Base-by-base conservation (phyloP, 1,140 invertebrate species). In the Drosophila subpulchrella region DNA sequence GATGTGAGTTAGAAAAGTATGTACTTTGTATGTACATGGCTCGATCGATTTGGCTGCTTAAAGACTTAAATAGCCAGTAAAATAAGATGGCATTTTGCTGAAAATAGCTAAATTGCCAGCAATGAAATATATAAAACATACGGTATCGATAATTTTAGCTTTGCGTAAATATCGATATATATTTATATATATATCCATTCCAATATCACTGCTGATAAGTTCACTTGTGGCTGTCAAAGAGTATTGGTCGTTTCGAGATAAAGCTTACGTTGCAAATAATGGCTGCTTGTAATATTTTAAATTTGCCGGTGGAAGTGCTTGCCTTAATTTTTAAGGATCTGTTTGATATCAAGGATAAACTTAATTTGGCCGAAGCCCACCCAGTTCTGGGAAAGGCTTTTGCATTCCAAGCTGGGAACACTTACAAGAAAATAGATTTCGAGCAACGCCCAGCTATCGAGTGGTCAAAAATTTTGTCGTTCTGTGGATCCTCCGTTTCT, bases 401-500 rank as follows among this genome's bases (percentile, higher is more conserved):
- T 20, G 54, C n/a, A 8, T 0, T 58, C 0, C 17, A 58, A 12
- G 32, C 10, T 11, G 3, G 13, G 0, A 6, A 38, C 4, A 38
- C 0, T 6, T 61, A 36, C 13, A 30, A 38, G n/a, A 6, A 24
- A 1, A 66, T 66, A 4, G 4, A 6, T 8, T 20, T 66, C 11
- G 34, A 4, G 6, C 3, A 32, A 2, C 57, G 10, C 8, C 20
- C 53, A 2, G 42, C 34, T 3, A 0, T 0, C 5, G 51, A 62
- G 4, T 56, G 50, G 51, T 27, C 41, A 0, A 6, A 7, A 11
- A 60, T 63, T 34, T 13, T 63, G n/a, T 6, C 30, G 1, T n/a
- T 63, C 4, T 60, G 55, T 36, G 62, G 56, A 44, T 12, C 56
- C 0, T 38, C 34, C 1, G 54, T 65, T 15, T 17, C 3, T 30